A percentile compares a stretch with the other conserved stretches of the same genome.
These are phyloP conservation scores for Microtus montanus DNA, from an alignment of 2,113 vertebrate genomes.

Conservation along the genomic window DNA sequence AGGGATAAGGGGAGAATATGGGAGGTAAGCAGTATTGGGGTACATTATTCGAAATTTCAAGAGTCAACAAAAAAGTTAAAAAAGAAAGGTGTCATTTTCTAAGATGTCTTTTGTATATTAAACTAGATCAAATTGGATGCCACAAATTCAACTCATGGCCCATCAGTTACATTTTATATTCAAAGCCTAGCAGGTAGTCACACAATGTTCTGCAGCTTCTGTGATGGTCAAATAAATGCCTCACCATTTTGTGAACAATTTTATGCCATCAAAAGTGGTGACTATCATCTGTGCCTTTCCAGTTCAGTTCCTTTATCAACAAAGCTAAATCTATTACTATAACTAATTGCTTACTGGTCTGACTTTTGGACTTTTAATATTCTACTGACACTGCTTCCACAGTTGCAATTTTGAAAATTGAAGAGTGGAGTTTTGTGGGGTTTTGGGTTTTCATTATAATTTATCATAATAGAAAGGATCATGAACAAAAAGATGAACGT, in stretches of 20 bases:
- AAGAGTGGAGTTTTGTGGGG: background rate
- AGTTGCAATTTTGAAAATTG: background rate
- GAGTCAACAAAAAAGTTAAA: background rate
- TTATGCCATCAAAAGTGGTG: background rate
- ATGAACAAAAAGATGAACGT: background rate
- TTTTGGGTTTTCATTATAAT: background rate
- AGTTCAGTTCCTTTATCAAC: background rate
- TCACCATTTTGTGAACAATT: background rate
- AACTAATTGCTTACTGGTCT: background rate
- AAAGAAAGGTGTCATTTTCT: no score
- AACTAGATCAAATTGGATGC: background rate
- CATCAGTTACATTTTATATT: background rate
- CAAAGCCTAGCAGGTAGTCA: background rate
- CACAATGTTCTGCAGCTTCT: background rate
- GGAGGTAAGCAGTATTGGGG: no score
- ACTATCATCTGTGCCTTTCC: background rate
- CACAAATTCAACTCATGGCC: background rate
- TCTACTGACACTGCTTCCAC: background rate
- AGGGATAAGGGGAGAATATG: no score
- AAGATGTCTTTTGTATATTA: background rate
- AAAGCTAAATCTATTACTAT: background rate
- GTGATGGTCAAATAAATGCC: background rate
- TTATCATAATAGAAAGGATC: background rate
- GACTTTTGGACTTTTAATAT: background rate
- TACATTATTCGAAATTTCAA: no score